These are phyloP conservation scores for Phyllostomus discolor DNA, from an alignment of 2,113 vertebrate species.

Conservation along the genomic window DNA sequence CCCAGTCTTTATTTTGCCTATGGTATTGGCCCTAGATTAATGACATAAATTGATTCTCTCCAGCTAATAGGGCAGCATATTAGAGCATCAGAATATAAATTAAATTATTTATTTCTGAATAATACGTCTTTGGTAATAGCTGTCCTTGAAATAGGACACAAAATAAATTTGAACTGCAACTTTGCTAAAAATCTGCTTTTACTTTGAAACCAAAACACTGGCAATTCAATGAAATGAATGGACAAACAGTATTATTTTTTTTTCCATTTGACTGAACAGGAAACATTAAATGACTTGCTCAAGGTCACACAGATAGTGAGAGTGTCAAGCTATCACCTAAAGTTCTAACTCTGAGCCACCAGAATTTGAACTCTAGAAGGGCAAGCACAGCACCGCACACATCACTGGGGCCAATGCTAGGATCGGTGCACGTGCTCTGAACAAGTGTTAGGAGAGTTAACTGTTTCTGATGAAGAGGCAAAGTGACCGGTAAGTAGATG, in stretches of 20 bases:
- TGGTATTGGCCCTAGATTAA: background rate
- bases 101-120: background rate
- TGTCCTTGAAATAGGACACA: background rate
- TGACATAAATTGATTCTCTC: background rate
- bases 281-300: background rate
- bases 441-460: background rate
- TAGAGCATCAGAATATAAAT: background rate
- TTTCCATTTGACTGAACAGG: background rate
- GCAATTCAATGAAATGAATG: background rate
- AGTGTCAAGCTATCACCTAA: background rate
- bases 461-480: background rate
- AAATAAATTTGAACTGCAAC: background rate
- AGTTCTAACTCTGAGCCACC: background rate
- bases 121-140: background rate
- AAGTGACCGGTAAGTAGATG: background rate
- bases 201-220: background rate
- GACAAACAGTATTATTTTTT: background rate
- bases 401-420: background rate
- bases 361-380: background rate
- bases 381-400: background rate
- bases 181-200: slow-evolving; percentile 1
- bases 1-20: background rate
- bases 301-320: background rate
- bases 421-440: background rate
- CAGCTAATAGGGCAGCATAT: background rate